Percentiles rank a stretch among this genome's conserved stretches.
These are phyloP conservation scores for Forbesichthys papilliferus DNA, from an alignment of 2,113 vertebrate species.

Conservation along the genomic window DNA sequence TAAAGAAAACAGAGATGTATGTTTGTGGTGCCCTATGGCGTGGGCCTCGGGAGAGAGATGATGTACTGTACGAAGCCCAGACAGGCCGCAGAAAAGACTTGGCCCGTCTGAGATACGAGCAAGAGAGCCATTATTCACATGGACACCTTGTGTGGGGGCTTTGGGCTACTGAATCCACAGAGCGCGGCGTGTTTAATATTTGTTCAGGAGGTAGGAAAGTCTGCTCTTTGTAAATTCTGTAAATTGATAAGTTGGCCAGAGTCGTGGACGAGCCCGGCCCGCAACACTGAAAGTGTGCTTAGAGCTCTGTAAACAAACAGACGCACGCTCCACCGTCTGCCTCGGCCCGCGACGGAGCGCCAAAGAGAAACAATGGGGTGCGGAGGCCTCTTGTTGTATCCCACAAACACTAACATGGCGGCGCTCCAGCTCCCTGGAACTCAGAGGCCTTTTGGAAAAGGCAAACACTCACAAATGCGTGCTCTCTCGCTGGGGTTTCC, in stretches of 20 bases:
- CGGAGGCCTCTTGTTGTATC: constrained; percentile 53
- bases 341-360: constrained; percentile 63
- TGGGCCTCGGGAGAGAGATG: constrained; percentile 50
- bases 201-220: constrained; percentile 54
- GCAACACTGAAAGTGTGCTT: constrained; percentile 72
- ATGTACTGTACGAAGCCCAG: constrained; percentile 43
- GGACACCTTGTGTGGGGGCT: constrained; percentile 61
- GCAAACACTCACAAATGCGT: constrained; percentile 39
- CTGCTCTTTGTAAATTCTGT: constrained; percentile 72
- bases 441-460: constrained; percentile 22
- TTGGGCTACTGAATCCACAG: constrained; percentile 61
- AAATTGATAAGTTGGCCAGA: constrained; percentile 77
- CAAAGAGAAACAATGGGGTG: constrained; percentile 52
- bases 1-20: constrained; percentile 74
- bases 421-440: constrained; percentile 22
- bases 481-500: constrained; percentile 23
- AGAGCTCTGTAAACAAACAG: constrained; percentile 85
- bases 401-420: constrained; percentile 58
- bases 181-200: constrained; percentile 59
- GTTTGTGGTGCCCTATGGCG: constrained; percentile 66
- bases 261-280: constrained; percentile 59
- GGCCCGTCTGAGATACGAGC: constrained; percentile 44
- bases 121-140: constrained; percentile 66
- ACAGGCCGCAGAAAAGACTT: constrained; percentile 46
- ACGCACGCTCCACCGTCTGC: constrained; percentile 69